Evolutionary conservation across 2,113 vertebrate genomes (phyloP), one percentile per base, ranked within the genome.

Genomic region (Puntigrus tetrazona): DNA sequence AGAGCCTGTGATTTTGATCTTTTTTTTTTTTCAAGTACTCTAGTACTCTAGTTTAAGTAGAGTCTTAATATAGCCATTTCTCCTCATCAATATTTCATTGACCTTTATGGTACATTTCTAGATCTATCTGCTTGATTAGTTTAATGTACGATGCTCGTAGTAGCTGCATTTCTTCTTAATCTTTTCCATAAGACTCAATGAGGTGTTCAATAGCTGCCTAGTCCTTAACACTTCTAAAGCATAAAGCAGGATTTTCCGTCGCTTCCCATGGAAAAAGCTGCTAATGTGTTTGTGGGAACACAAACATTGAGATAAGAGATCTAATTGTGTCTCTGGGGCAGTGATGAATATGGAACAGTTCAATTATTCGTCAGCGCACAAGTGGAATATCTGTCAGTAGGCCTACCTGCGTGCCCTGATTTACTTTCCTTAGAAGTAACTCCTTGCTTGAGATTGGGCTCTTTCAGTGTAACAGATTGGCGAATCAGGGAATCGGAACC

Each of bases 261-360:
- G 4, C 31, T n/a, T 70, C 4, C 13, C 43, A 52, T 81, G 79
- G 63, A 82, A 82, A 75, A 78, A 69, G 45, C 11, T 52, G 80
- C 45, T 82, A 82, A 82, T 70, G 80, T 72, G 63, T 82, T 82
- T 72, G 65, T 20, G 52, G 18, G 65, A 82, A 55, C 65, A 82
- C 63, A 82, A 82, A 82, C 80, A 82, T 82, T 70, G 45, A 70
- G 63, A 55, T 82, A 72, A 82, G 45, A 82, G 80, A 72, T 82
- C 45, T 82, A 70, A 82, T 82, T 82, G 45, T 82, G 80, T 82
- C 80, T 82, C 80, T 70, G 80, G 80, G 63, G 80, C 65, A 72
- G 65, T 55, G 65, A 82, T 82, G 65, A 82, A 82, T 82, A 82
- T 82, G 65, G 80, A 82, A 38, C 80, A 38, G 29, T 70, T 82